phyloP scores from a whole-genome alignment of 2,113 vertebrate genomes.

The Chaetops frenatus region DNA sequence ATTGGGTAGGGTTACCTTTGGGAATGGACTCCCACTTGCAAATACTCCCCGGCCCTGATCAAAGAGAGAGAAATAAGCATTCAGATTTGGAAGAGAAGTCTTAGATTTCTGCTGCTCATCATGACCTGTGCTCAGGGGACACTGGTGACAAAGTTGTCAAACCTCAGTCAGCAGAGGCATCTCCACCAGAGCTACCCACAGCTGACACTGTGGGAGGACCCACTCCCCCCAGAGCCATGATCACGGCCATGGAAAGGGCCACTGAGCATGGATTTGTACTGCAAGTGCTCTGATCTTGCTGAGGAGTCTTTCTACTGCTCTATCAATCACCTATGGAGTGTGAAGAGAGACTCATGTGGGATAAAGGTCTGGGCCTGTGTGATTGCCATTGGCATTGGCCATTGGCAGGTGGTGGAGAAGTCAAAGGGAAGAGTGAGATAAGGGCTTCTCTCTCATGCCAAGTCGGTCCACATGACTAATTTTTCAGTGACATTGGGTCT shows the following conservation, averaged over 20 bases:
- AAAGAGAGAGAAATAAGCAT: constrained; percentile 10
- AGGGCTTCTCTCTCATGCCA: not conserved
- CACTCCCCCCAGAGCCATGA: not conserved
- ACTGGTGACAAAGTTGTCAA: not conserved
- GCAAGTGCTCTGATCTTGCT: not conserved
- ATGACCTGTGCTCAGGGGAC: not conserved
- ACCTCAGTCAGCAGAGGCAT: not conserved
- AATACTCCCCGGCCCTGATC: constrained; percentile 90
- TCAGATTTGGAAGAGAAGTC: not conserved
- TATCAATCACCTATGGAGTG: not conserved
- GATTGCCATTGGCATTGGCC: not conserved
- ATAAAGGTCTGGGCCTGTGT: not conserved
- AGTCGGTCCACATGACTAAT: not conserved
- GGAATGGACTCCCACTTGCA: constrained; percentile 93
- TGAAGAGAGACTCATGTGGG: not conserved
- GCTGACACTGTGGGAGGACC: not conserved
- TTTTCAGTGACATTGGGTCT: not conserved
- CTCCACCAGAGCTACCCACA: not conserved
- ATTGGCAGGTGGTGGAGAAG: not conserved
- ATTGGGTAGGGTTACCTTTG: constrained; percentile 83
- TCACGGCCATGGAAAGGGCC: not conserved
- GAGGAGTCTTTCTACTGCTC: not conserved
- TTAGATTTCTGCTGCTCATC: not conserved
- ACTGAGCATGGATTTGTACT: not conserved
- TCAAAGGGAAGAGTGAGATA: not conserved